Evolutionary conservation across 2,797 vertebrate species (phyloP), one percentile per base, ranked within the genome.

Genomic region (Apogon talboti): DNA sequence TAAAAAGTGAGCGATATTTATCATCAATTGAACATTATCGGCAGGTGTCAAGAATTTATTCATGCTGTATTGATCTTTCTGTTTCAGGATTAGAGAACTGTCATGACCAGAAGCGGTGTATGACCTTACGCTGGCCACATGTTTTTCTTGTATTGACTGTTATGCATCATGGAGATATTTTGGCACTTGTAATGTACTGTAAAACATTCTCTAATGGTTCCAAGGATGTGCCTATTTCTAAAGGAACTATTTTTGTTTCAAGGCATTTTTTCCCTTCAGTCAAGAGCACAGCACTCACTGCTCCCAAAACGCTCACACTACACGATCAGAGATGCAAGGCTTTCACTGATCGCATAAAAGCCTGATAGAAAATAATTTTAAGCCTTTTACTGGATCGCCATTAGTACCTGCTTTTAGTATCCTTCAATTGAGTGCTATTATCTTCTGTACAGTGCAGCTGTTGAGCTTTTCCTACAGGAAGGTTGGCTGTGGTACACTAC

Each of bases 41-140:
- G 66, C 38, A 74, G 38, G 24, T 66, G 37, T 74, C 63, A 19
- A 42, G 15, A 41, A 8, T 61, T 64, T 35, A 38, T 67, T 44
- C 65, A 38, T 43, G 67, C 46, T 15, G 9, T 57, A 85, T 79
- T 41, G 83, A 86, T 81, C n/a, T 71, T 76, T 79, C 71, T 58
- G 14, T 83, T 82, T 74, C 37, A 55, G 44, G 56, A 70, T 52
- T 55, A 67, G 66, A 78, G 68, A 46, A 46, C 8, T 63, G 47
- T 44, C 60, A 69, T 40, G 70, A 76, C 65, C 16, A 30, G 44
- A 71, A 44, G 74, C 55, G 63, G 50, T 48, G 58, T 83, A 77
- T 76, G 76, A 56, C 56, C 74, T 71, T 48, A 6, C 35, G 1
- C 21, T 52, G 52, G 46, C 19, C 67, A 45, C 46, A 6, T 56